Base-by-base conservation (phyloP, 1,140 invertebrate species). In the Eulimnadia texana region DNA sequence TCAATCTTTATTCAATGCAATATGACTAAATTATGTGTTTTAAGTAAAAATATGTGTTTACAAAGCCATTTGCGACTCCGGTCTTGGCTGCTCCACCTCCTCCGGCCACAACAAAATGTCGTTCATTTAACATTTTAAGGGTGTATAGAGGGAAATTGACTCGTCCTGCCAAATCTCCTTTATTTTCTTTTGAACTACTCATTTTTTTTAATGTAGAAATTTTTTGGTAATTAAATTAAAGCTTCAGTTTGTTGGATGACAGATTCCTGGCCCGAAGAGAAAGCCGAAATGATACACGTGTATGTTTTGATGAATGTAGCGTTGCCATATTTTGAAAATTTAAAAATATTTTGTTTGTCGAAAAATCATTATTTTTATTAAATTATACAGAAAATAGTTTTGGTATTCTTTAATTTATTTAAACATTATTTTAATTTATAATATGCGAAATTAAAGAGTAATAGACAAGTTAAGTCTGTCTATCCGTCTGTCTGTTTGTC, bases 21-120 rank as follows among this genome's bases (percentile, higher is more conserved):
- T n/a, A n/a, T n/a, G 1, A 29, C 28, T 20, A 58, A 11, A 64
- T 22, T 22, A 50, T 52, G 20, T 50, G 50, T 64, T 1, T 50
- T 49, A 27, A 50, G 53, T 55, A 66, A 53, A n/a, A 58, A 62
- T 20, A 51, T 60, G 50, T 61, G 57, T 58, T 64, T 65, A 77
- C 92, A 78, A 98, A 93, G 73, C 90, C 89, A 81, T 98, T 98
- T 19, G 85, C 83, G 62, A 98, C 86, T 23, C 94, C 94, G 50
- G 93, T 97, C 75, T 93, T 96, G 20, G 91, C 85, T 19, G 87
- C 85, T 54, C 94, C 94, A 59, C 94, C 94, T 54, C 94, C 94
- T 50, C 94, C 94, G 64, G 88, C 93, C 28, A 98, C 90, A 52
- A 98, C 74, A 68, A 98, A 84, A 77, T 98, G 92, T 63, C 91